These are phyloP conservation scores for Bellardia bayeri DNA, from an alignment of 2,888 invertebrate genomes.

Conservation along the genomic window DNA sequence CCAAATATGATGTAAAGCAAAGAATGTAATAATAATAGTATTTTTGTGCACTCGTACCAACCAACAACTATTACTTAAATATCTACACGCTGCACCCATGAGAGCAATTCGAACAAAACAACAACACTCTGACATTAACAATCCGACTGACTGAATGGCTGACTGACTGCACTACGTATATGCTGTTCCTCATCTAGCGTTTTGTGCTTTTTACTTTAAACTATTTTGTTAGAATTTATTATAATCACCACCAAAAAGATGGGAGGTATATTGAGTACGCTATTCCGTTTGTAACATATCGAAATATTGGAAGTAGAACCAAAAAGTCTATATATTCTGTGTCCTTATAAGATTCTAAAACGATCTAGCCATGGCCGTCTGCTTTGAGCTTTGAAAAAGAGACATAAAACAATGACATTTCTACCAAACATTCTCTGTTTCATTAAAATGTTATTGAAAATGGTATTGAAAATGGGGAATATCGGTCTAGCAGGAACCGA, in stretches of 20 bases:
- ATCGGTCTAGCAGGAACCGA: no score
- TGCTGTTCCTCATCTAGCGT: slow-evolving; percentile 25
- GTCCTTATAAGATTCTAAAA: no score
- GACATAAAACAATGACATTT: no score
- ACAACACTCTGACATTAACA: slow-evolving; percentile 49
- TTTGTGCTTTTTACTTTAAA: background rate
- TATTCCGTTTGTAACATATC: no score
- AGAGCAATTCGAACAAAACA: slow-evolving; percentile 49
- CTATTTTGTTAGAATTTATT: slow-evolving; percentile 29
- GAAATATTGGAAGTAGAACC: no score
- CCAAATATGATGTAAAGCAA: slow-evolving; percentile 64
- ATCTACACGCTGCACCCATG: slow-evolving; percentile 60
- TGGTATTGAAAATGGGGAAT: no score
- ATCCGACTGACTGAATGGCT: slow-evolving; percentile 25
- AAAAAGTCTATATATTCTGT: no score
- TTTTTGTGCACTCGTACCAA: slow-evolving; percentile 13
- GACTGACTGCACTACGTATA: background rate
- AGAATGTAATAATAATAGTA: slow-evolving; percentile 63
- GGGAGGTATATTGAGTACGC: no score
- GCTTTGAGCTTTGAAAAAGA: no score
- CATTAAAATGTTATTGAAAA: no score
- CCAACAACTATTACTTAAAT: slow-evolving; percentile 68
- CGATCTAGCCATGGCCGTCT: no score
- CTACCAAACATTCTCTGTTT: no score
- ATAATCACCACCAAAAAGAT: background rate